Evolutionary conservation across 2,888 invertebrate species (phyloP).

Genomic region (Chloroclystis v-ata): DNA sequence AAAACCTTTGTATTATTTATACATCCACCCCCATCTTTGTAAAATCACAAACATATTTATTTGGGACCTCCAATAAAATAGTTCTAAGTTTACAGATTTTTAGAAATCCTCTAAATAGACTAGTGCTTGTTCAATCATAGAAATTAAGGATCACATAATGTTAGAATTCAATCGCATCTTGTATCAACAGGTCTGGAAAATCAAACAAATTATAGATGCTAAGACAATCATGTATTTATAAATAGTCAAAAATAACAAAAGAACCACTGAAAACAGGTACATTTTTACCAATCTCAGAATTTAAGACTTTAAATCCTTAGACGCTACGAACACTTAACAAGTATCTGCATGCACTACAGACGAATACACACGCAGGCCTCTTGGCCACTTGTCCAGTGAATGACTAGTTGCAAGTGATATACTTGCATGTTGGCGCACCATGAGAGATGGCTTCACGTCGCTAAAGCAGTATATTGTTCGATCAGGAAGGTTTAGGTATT

Average conservation of each 20-base stretch:
- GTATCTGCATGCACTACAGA: conserved; percentile 72
- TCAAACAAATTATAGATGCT: conserved; percentile 63
- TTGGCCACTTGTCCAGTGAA: conserved; percentile 64
- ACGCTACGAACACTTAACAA: conserved; percentile 76
- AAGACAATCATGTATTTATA: conserved; percentile 77
- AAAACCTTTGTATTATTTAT: conserved; percentile 9
- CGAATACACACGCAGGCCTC: conserved; percentile 48
- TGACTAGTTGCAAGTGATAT: conserved; percentile 74
- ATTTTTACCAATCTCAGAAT: conserved; percentile 73
- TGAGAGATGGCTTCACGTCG: conserved; percentile 26
- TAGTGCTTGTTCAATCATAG: no score
- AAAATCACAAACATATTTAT: no score
- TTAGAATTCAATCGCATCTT: no score
- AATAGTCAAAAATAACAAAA: conserved; percentile 79
- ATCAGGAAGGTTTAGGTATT: conserved; percentile 20
- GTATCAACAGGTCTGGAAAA: no score
- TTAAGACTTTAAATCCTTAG: conserved; percentile 73
- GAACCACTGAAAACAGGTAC: conserved; percentile 77
- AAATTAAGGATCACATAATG: no score
- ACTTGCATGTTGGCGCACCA: conserved; percentile 29
- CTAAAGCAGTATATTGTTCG: conserved; percentile 38
- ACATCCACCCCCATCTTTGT: background rate
- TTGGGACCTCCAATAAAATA: no score
- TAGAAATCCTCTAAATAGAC: no score
- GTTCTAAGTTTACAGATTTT: no score